Evolutionary conservation across 2,888 invertebrate species (phyloP).

Genomic region (Cantharis lateralis): DNA sequence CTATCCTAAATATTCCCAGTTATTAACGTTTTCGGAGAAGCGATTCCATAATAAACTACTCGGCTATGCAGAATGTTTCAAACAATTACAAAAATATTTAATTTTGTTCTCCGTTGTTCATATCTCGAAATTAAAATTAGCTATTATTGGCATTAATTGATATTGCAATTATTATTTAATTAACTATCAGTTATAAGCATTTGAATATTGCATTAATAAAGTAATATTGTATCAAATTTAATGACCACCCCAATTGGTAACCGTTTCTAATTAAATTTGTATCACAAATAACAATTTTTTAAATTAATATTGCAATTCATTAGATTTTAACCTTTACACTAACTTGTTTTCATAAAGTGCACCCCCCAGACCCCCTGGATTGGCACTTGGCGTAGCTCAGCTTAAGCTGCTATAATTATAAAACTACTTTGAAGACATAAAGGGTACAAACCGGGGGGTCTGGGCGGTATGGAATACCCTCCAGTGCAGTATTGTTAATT

Average conservation of each 20-base stretch:
- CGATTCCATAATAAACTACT: slow-evolving; percentile 20
- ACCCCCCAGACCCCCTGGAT: no score
- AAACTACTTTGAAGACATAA: no score
- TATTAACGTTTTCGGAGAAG: slow-evolving; percentile 17
- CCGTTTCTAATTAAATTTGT: neutral
- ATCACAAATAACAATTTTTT: neutral
- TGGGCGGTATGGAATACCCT: no score
- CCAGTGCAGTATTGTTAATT: no score
- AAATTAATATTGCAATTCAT: neutral
- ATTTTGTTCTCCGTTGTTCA: slow-evolving; percentile 10
- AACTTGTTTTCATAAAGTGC: no score
- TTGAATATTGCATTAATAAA: neutral
- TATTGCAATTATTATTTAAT: slow-evolving; percentile 14
- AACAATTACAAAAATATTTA: slow-evolving; percentile 21
- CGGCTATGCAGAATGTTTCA: slow-evolving; percentile 13
- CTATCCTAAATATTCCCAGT: slow-evolving; percentile 23
- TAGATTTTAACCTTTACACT: no score
- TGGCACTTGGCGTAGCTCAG: no score
- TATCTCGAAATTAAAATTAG: slow-evolving; percentile 17
- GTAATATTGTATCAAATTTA: neutral
- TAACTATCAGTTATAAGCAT: neutral
- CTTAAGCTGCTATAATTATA: no score
- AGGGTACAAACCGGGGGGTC: no score
- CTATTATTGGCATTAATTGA: slow-evolving; percentile 24
- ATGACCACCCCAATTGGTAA: neutral